Percentiles rank a stretch among this genome's conserved stretches.
Evolutionary conservation across 35 echinoderm and acorn worm species (phyloP).

Genomic region (Lytechinus pictus): DNA sequence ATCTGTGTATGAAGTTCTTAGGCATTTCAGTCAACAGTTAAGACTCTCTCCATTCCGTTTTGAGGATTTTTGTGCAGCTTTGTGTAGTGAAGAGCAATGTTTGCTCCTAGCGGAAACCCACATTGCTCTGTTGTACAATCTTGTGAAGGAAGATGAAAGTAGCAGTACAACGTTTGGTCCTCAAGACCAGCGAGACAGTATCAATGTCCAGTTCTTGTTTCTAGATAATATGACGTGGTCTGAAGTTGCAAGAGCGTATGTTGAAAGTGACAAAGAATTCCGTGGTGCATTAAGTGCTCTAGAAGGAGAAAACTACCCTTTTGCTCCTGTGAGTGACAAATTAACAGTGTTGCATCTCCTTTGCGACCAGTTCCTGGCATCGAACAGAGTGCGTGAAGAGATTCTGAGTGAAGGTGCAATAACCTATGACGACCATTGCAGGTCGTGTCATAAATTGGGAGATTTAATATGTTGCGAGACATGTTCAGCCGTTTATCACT

Average conservation of each 20-base stretch:
- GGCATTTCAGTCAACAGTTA: constrained; percentile 92
- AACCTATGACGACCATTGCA: constrained; percentile 98
- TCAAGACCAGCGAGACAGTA: constrained; percentile 89
- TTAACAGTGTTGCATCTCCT: constrained; percentile 86
- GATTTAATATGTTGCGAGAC: constrained; percentile 96
- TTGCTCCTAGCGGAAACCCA: constrained; percentile 86
- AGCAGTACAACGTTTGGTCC: constrained; percentile 91
- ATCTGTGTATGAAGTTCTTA: constrained; percentile 86
- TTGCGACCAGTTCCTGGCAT: constrained; percentile 91
- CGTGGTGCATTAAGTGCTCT: constrained; percentile 56
- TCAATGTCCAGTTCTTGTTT: constrained; percentile 93
- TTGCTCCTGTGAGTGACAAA: constrained; percentile 80
- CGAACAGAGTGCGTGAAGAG: constrained; percentile 97
- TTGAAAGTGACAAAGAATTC: constrained; percentile 94
- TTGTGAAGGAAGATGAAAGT: constrained; percentile 83
- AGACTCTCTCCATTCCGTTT: constrained; percentile 92
- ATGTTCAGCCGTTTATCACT: constrained; percentile 95
- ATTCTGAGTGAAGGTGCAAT: constrained; percentile 97
- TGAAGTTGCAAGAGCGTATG: constrained; percentile 79
- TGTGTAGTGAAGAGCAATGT: constrained; percentile 94
- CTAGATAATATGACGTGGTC: constrained; percentile 99
- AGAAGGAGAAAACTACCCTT: constrained; percentile 88
- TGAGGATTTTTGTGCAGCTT: constrained; percentile 96
- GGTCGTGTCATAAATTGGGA: constrained; percentile 80
- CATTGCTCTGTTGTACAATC: constrained; percentile 72